Evolutionary conservation across 2,888 invertebrate genomes (phyloP), one percentile per base, ranked within the genome.

Genomic region (Agrochola circellaris): DNA sequence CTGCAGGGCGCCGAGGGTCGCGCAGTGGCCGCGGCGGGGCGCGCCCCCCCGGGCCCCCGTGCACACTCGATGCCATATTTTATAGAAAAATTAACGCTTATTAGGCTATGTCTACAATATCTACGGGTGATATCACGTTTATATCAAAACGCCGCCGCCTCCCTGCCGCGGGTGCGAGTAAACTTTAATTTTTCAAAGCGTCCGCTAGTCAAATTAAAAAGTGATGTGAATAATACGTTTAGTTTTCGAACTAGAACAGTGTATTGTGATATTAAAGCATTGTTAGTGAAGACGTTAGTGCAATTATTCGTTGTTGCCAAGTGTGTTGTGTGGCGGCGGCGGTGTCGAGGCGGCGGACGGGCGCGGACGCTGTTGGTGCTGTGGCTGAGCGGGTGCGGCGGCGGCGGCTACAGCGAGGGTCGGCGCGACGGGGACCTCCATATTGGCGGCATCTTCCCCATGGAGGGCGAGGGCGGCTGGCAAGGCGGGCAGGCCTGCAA

Each of bases 401-500:
- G 92, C 72, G 93, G 93, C 78, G 89, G 92, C 82, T 92, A 90
- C 89, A 92, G 96, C 87, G 96, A 95, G 85, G 95, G 94, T 26
- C 93, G 96, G 80, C 97, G 97, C 67, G 97, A 97, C 88, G 98
- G 98, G 95, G 98, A 98, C 91, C 97, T 99, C 90, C 99, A 99
- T 95, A 99, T 99, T 94, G 99, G 99, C 75, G 99, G 99, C 74
- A 99, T 99, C 92, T 99, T 99, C 95, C 99, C 99, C 60, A 99
- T 99, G 97, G 98, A 98, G 76, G 99, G 99, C 70, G 98, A 99
- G 92, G 99, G 99, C 71, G 99, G 99, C 89, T 99, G 99, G 99
- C 99, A 99, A 92, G 99, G 99, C 56, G 99, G 99, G 8, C 99
- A 99, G 97, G 99, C 99, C 17, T 99, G 99, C 96, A 98, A 99